Evolutionary conservation across 2,888 invertebrate genomes (phyloP).

Genomic region (Perizoma affinitatum): DNA sequence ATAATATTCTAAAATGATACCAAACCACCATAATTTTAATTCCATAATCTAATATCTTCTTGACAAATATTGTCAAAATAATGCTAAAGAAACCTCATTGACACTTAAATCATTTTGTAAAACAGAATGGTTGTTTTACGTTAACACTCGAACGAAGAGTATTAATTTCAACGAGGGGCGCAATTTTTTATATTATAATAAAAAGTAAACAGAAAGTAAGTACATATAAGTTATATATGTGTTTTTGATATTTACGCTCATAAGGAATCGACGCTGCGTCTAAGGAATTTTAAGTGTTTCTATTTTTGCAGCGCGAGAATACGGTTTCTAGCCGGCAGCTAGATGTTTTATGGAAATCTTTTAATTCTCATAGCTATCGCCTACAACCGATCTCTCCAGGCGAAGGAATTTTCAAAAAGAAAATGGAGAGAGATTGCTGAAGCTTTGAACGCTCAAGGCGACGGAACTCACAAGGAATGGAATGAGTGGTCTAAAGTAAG

Average conservation of each 20-base stretch:
- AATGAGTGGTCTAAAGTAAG: conserved; percentile 15
- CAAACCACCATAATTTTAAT: no score
- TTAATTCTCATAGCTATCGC: conserved; percentile 3
- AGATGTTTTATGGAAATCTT: conserved; percentile 4
- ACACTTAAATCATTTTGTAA: not conserved
- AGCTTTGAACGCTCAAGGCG: conserved; percentile 5
- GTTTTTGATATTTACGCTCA: not conserved
- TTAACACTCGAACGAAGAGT: no score
- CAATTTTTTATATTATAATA: no score
- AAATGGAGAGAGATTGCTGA: conserved; percentile 6
- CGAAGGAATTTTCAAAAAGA: not conserved
- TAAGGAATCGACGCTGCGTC: not conserved
- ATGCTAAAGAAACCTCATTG: not conserved
- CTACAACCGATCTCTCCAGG: not conserved
- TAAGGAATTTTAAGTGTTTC: not conserved
- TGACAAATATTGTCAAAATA: not conserved
- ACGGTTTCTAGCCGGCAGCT: not conserved
- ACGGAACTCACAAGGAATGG: conserved; percentile 13
- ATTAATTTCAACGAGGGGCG: no score
- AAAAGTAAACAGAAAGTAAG: not conserved
- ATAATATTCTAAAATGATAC: no score
- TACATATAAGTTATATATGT: not conserved
- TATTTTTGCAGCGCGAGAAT: not conserved
- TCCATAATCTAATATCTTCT: no score
- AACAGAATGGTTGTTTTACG: not conserved